Evolutionary conservation across 2,888 invertebrate species (phyloP).

Genomic region (Ochropleura leucogaster): DNA sequence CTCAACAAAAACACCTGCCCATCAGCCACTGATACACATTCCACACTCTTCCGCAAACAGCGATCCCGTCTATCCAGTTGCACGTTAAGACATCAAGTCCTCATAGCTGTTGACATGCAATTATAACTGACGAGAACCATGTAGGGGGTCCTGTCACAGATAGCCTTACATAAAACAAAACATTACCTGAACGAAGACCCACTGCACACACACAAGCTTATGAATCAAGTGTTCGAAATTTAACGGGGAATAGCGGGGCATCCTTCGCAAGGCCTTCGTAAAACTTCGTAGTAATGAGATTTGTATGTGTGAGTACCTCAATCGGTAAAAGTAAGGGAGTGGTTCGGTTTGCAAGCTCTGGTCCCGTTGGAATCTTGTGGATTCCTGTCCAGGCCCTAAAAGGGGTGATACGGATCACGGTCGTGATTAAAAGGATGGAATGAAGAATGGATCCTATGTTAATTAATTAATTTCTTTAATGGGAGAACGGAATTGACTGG

Average conservation of each 20-base stretch:
- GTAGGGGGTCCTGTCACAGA: constrained; percentile 68
- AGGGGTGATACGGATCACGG: constrained; percentile 63
- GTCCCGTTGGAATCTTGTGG: constrained; percentile 64
- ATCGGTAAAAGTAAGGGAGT: neutral
- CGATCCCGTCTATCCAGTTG: constrained; percentile 41
- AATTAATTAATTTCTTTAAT: constrained; percentile 61
- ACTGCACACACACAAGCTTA: constrained; percentile 26
- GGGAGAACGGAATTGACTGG: constrained; percentile 48
- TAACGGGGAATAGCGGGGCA: neutral
- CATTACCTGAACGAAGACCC: neutral
- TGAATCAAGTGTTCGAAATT: neutral
- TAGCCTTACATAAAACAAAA: constrained; percentile 5
- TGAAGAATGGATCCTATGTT: constrained; percentile 54
- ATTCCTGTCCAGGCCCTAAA: constrained; percentile 64
- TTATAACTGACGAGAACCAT: constrained; percentile 80
- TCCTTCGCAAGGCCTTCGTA: neutral
- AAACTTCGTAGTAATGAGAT: neutral
- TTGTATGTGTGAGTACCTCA: constrained; percentile 31
- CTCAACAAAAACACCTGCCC: constrained; percentile 26
- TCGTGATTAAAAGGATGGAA: constrained; percentile 53
- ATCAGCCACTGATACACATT: constrained; percentile 36
- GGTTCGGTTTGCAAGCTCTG: neutral
- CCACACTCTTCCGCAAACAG: constrained; percentile 47
- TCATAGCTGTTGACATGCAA: constrained; percentile 66
- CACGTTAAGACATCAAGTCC: constrained; percentile 58